These are phyloP conservation scores for Nesidiocoris tenuis DNA, from an alignment of 2,888 invertebrate species.

Conservation along the genomic window DNA sequence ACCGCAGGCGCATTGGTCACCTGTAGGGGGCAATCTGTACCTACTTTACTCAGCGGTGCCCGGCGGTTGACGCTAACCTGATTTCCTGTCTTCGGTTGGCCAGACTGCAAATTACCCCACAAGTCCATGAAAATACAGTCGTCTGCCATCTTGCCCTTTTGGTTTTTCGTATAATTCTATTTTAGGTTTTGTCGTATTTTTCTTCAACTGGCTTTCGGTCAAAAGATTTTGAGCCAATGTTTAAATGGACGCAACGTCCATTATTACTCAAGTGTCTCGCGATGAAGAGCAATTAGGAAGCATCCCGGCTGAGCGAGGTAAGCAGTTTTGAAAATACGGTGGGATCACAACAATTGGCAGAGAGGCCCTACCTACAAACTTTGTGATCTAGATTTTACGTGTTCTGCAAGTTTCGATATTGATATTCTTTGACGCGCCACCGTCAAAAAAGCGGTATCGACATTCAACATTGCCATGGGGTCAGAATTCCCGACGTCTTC, in stretches of 20 bases:
- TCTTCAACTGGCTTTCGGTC: constrained; percentile 15
- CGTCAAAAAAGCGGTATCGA: too few relatives aligned
- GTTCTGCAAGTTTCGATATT: too few relatives aligned
- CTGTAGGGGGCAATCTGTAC: too few relatives aligned
- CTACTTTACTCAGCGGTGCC: too few relatives aligned
- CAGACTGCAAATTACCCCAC: background rate
- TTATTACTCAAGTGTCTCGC: constrained; percentile 96
- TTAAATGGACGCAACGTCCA: constrained; percentile 98
- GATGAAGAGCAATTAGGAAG: constrained; percentile 94
- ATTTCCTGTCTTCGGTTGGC: background rate
- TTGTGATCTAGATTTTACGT: background rate
- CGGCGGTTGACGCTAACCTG: too few relatives aligned
- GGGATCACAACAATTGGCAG: background rate
- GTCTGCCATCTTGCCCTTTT: constrained; percentile 52
- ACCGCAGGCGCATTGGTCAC: too few relatives aligned
- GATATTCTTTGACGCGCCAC: too few relatives aligned
- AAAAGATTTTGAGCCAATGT: constrained; percentile 59
- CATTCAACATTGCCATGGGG: too few relatives aligned
- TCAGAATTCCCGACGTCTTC: too few relatives aligned
- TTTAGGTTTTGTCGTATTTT: constrained; percentile 36
- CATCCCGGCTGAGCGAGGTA: constrained; percentile 91
- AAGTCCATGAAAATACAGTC: constrained; percentile 46
- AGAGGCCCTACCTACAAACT: background rate
- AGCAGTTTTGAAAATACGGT: constrained; percentile 52
- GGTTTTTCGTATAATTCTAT: constrained; percentile 34